Percentiles rank a stretch among this genome's conserved stretches.
phyloP scores from a whole-genome alignment of 2,113 vertebrate species.

The Mellivora capensis region DNA sequence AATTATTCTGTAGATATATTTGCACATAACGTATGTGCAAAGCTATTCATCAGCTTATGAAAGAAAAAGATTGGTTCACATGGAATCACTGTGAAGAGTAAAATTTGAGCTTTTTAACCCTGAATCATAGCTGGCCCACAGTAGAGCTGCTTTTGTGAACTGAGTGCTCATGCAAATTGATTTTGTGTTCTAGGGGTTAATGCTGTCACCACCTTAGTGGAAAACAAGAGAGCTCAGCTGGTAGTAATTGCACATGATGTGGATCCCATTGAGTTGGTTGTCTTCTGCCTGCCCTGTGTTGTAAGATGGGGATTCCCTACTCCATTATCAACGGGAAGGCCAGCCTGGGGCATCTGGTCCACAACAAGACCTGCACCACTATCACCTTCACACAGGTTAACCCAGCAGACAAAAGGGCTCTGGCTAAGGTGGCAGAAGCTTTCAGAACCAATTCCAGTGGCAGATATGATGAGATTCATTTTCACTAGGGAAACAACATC shows the following conservation, averaged over 20 bases:
- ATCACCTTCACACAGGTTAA: neutral
- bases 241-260: neutral
- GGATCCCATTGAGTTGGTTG: neutral
- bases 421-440: neutral
- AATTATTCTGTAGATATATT: neutral
- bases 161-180: fast-evolving
- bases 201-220: slow-evolving; percentile 94
- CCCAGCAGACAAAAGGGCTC: neutral
- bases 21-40: neutral
- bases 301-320: neutral
- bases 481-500: neutral
- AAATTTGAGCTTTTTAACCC: slow-evolving; percentile 60
- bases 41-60: neutral
- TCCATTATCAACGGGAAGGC: neutral
- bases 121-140: neutral
- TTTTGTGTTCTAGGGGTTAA: slow-evolving; percentile 86
- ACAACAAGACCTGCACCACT: neutral
- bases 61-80: slow-evolving; percentile 77
- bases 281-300: neutral
- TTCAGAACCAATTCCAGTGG: neutral
- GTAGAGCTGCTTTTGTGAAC: neutral
- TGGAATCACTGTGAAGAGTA: slow-evolving; percentile 82
- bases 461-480: neutral
- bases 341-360: neutral
- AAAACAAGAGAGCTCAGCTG: slow-evolving; percentile 52